Evolutionary conservation across 2,888 invertebrate species (phyloP), one percentile per base, ranked within the genome.

Genomic region (Cheilosia impressa): DNA sequence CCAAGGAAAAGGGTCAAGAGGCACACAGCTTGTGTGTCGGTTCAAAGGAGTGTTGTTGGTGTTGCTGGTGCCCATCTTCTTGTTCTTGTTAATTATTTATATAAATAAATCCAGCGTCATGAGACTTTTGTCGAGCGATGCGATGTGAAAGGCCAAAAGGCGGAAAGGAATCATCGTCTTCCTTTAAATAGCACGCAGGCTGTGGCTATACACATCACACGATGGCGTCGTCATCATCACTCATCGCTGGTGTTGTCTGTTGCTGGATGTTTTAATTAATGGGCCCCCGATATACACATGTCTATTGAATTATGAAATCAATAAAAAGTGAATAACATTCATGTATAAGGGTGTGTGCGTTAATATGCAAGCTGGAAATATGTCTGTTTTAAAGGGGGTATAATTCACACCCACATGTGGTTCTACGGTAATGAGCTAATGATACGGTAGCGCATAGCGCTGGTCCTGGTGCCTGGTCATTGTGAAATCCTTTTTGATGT

Each of bases 91-190:
- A 58, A 75, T 80, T 81, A 69, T 84, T 38, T 79, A 73, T 73
- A 81, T 81, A 77, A 85, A 85, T 85, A 85, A 85, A 81, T 85
- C 72, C 81, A 81, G 85, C 85, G 85, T 85, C 85, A 85, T 76
- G 72, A 65, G 81, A 81, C 76, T 80, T 60, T 72, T 47, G 69
- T 58, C 27, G 62, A 52, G 13, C 71, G 65, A 17, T 58, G 13
- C 71, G 65, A 17, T 58, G 45, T 55, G 55, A 19, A 55, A 80
- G 76, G 66, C 80, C 76, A 80, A 80, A 85, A 85, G 84, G 76
- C 84, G 84, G 85, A 85, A 81, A 77, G 62, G 72, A 84, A 62
- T 76, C 53, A 71, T 80, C 47, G 60, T 53, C 13, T 57, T 72
- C 38, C 27, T 55, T 63, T 71, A 53, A 65, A 80, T 83, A 60